Evolutionary conservation across 1,140 invertebrate genomes (phyloP).

Genomic region (Philotrypesis tridentata): DNA sequence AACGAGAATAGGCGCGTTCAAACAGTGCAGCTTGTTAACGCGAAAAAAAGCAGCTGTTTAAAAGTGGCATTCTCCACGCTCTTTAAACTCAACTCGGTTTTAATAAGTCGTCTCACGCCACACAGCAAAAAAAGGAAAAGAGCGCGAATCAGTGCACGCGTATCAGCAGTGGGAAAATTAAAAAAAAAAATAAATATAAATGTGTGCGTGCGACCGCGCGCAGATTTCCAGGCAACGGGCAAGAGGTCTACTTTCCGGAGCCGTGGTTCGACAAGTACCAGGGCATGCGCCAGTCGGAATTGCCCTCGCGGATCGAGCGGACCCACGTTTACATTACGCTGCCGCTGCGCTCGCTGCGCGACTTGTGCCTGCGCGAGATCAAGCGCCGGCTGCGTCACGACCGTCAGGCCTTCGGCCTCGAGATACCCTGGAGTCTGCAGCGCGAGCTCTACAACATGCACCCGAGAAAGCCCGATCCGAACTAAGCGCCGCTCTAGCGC

Average conservation of each 20-base stretch:
- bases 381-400: conserved; percentile 64
- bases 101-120: background rate
- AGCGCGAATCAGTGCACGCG: no score
- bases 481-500: background rate
- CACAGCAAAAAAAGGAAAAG: no score
- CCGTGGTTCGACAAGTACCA: conserved; percentile 54
- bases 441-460: conserved; percentile 56
- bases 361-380: conserved; percentile 64
- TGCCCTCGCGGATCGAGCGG: conserved; percentile 52
- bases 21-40: background rate
- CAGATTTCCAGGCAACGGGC: conserved; percentile 62
- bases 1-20: background rate
- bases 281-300: conserved; percentile 37
- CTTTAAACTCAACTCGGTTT: background rate
- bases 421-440: conserved; percentile 63
- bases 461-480: conserved; percentile 40
- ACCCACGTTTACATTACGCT: conserved; percentile 63
- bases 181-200: conserved; percentile 7
- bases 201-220: conserved; percentile 42
- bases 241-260: conserved; percentile 67
- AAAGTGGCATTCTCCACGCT: background rate
- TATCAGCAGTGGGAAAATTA: background rate
- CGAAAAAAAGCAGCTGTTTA: background rate
- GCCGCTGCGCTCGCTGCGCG: conserved; percentile 65
- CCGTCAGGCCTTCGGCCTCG: conserved; percentile 58